phyloP scores from a whole-genome alignment of 2,113 vertebrate species.

The Orientallactaga bullata region DNA sequence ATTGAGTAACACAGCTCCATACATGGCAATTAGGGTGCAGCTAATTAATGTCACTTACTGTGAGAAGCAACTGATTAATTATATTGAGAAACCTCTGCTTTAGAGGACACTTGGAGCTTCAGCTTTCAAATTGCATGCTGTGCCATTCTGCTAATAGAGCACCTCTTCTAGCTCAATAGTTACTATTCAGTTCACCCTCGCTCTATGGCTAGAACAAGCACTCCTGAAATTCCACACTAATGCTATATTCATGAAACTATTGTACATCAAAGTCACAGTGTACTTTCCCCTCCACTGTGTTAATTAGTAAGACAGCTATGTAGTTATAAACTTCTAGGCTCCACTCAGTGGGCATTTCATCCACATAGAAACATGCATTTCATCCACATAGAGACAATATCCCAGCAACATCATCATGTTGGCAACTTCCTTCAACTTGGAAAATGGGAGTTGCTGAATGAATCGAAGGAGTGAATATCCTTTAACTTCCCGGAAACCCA shows the following conservation, averaged over 20 bases:
- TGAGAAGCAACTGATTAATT: constrained; percentile 81
- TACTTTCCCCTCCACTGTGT: constrained; percentile 36
- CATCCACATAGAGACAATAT: constrained; percentile 22
- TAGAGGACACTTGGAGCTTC: constrained; percentile 74
- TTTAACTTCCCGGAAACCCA: neutral
- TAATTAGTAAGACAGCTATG: constrained; percentile 73
- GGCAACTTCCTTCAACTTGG: accelerated
- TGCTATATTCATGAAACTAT: constrained; percentile 57
- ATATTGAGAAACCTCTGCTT: constrained; percentile 77
- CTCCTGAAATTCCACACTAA: constrained; percentile 58
- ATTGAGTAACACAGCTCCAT: constrained; percentile 81
- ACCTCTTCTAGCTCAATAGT: constrained; percentile 55
- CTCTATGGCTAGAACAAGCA: constrained; percentile 3
- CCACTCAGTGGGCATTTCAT: constrained; percentile 43
- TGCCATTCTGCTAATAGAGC: constrained; percentile 78
- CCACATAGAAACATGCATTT: constrained; percentile 43
- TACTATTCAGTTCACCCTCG: constrained; percentile 49
- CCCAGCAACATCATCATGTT: neutral
- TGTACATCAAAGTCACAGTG: constrained; percentile 36
- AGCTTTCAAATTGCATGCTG: constrained; percentile 72
- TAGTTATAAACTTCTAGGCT: constrained; percentile 14
- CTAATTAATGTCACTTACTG: constrained; percentile 86
- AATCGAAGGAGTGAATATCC: neutral
- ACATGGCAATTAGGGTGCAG: constrained; percentile 83
- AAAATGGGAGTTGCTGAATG: neutral